These are phyloP conservation scores for Megalops cyprinoides DNA, from an alignment of 2,797 vertebrate species.

Conservation along the genomic window DNA sequence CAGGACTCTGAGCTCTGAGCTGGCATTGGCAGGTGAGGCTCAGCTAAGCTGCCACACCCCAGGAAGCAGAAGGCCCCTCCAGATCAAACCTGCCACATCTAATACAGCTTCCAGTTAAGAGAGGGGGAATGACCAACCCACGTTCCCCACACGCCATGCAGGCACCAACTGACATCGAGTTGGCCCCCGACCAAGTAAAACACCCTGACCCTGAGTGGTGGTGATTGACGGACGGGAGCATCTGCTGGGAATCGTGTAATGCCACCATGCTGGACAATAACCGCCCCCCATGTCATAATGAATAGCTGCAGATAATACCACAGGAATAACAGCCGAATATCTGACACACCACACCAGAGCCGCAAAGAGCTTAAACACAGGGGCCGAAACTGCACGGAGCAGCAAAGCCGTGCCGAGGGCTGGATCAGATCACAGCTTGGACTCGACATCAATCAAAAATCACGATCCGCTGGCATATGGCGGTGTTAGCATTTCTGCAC, in stretches of 20 bases:
- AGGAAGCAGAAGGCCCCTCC: too few species aligned
- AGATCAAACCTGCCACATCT: too few species aligned
- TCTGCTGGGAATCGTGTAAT: slow-evolving; percentile 1
- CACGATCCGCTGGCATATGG: neutral
- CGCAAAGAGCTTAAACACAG: neutral
- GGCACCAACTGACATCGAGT: neutral
- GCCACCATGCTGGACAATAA: neutral
- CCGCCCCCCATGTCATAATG: neutral
- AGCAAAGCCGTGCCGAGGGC: neutral
- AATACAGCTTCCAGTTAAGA: too few species aligned
- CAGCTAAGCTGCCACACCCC: neutral
- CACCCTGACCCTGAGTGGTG: neutral
- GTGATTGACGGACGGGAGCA: slow-evolving; percentile 6
- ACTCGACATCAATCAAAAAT: neutral
- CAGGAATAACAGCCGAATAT: slow-evolving; percentile 34
- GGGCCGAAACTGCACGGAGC: neutral
- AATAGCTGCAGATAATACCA: slow-evolving; percentile 40
- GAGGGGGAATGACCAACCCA: too few species aligned
- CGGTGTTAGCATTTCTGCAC: neutral
- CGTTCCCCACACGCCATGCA: too few species aligned
- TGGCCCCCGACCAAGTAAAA: neutral
- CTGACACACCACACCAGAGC: neutral
- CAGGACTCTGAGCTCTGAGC: neutral
- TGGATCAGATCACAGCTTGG: neutral
- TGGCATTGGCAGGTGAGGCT: neutral